Percentiles rank a stretch among this genome's conserved stretches.
These are phyloP conservation scores for Pseudopleuronectes americanus DNA, from an alignment of 2,797 vertebrate genomes.

Conservation along the genomic window DNA sequence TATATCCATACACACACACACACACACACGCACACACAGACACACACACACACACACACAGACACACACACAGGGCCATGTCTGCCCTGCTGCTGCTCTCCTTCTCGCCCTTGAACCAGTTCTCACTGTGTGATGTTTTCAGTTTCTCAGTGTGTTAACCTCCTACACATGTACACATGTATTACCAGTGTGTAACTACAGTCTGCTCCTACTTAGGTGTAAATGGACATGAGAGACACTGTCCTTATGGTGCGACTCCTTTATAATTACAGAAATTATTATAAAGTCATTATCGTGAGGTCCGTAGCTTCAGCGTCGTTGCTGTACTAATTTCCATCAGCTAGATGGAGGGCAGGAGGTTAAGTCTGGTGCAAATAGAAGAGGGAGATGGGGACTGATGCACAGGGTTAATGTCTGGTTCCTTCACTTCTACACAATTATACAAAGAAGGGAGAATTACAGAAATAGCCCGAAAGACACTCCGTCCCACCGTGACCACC, in stretches of 20 bases:
- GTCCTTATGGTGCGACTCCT: no score
- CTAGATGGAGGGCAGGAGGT: slow-evolving; percentile 2
- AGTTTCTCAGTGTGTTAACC: slow-evolving; percentile 3
- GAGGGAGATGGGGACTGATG: not conserved
- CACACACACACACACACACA: no score
- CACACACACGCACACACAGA: slow-evolving; percentile 12
- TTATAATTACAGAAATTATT: no score
- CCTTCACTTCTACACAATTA: slow-evolving; percentile 3
- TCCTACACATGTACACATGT: not conserved
- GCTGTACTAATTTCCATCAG: no score
- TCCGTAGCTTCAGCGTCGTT: no score
- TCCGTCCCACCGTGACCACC: slow-evolving; percentile 4
- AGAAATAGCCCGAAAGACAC: slow-evolving; percentile 32
- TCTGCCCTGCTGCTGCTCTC: slow-evolving; percentile 15
- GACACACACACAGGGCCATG: not conserved
- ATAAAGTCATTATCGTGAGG: no score
- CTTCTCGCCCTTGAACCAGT: slow-evolving; percentile 54
- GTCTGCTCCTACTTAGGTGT: no score
- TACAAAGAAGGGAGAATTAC: slow-evolving; percentile 20
- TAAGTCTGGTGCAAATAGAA: slow-evolving; percentile 8
- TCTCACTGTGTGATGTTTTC: slow-evolving; percentile 21
- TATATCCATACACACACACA: not conserved
- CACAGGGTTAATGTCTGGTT: not conserved
- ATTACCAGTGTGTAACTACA: no score
- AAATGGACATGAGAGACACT: no score